Percentiles rank a stretch among this genome's conserved stretches.
Evolutionary conservation across 1,140 invertebrate species (phyloP).

Genomic region (Lutraria rhynchaena): DNA sequence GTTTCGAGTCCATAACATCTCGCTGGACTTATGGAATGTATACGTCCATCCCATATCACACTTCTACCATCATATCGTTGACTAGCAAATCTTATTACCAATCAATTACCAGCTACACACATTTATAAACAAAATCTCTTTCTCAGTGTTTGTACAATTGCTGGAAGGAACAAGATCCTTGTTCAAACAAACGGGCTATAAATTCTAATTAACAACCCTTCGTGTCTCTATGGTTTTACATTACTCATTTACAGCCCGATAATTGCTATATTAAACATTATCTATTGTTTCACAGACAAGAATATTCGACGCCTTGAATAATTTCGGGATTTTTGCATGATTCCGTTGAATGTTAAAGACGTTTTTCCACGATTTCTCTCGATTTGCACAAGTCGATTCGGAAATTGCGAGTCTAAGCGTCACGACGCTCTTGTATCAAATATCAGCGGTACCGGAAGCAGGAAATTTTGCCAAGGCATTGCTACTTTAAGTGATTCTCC

Average conservation of each 20-base stretch:
- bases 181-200: conserved; percentile 34
- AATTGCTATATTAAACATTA: conserved; percentile 49
- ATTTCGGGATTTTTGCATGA: conserved; percentile 46
- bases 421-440: conserved; percentile 7
- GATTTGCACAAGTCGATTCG: conserved; percentile 55
- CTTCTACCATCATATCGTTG: no score
- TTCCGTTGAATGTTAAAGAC: conserved; percentile 48
- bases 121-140: no score
- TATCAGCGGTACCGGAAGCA: conserved; percentile 51
- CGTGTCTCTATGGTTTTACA: conserved; percentile 28
- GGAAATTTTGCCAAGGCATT: conserved; percentile 51
- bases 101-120: no score
- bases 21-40: no score
- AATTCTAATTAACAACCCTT: conserved; percentile 40
- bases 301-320: conserved; percentile 42
- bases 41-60: no score
- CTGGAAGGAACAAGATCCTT: neutral
- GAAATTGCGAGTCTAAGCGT: conserved; percentile 48
- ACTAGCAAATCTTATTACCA: no score
- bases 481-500: conserved; percentile 58
- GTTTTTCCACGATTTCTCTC: conserved; percentile 47
- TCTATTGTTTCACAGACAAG: conserved; percentile 45
- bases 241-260: conserved; percentile 40
- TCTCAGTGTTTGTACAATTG: neutral
- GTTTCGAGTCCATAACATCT: no score